Evolutionary conservation across 1,140 invertebrate genomes (phyloP).

Genomic region (Pseudomyrmex sp.): DNA sequence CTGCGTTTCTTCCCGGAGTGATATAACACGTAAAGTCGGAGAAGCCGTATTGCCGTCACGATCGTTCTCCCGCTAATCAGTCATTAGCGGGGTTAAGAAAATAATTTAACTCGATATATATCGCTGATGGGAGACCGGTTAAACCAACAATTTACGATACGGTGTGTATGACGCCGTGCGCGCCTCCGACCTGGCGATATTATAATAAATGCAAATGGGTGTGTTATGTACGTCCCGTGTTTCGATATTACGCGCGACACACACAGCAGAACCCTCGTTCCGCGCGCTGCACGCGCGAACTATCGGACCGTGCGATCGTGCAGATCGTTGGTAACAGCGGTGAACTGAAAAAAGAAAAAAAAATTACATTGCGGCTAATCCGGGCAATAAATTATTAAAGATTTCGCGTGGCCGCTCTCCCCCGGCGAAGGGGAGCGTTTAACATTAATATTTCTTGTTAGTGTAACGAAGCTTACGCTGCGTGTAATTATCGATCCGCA

Average conservation of each 20-base stretch:
- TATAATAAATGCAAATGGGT: slow-evolving; percentile 54
- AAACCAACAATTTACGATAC: slow-evolving; percentile 32
- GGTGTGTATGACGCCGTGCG: not conserved
- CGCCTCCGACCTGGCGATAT: not conserved
- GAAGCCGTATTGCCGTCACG: not conserved
- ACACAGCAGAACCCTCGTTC: not conserved
- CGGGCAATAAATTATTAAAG: slow-evolving; percentile 42
- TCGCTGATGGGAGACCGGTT: slow-evolving; percentile 9
- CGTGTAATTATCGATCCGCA: slow-evolving; percentile 35
- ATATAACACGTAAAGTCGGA: not conserved
- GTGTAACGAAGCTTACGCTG: not conserved
- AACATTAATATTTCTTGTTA: slow-evolving; percentile 29
- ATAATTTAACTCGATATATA: slow-evolving; percentile 27
- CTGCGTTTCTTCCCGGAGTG: not conserved
- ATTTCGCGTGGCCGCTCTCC: not conserved
- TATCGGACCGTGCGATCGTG: slow-evolving; percentile 28
- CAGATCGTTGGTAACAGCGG: slow-evolving; percentile 8
- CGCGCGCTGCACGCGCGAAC: not conserved
- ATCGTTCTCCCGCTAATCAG: not conserved
- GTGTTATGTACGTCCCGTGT: slow-evolving; percentile 30
- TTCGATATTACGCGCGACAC: not conserved
- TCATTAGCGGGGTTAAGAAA: slow-evolving; percentile 22
- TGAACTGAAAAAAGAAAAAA: slow-evolving; percentile 25
- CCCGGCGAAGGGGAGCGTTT: not conserved
- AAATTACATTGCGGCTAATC: slow-evolving; percentile 35